Evolutionary conservation across 2,113 vertebrate genomes (phyloP).

Genomic region (Trinectes maculatus): DNA sequence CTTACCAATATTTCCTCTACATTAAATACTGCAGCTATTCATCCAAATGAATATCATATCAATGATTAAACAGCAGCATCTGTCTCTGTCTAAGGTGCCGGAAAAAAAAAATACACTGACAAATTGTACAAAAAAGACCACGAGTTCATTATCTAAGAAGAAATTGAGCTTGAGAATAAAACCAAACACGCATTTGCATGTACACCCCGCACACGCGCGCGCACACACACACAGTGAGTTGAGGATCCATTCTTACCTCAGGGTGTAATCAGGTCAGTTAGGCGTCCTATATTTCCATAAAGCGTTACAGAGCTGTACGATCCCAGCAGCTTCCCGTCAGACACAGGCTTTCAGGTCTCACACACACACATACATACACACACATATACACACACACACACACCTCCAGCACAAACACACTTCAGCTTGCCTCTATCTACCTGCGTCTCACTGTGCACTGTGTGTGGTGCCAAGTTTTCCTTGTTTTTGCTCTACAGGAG

Average conservation of each 20-base stretch:
- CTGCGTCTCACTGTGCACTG: slow-evolving; percentile 52
- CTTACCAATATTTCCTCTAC: not conserved
- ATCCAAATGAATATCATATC: not conserved
- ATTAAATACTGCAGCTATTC: not conserved
- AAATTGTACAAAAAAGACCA: not conserved
- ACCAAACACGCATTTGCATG: not conserved
- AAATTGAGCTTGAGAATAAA: not conserved
- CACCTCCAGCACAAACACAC: slow-evolving; percentile 2
- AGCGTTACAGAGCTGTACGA: slow-evolving; percentile 63
- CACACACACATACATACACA: slow-evolving; percentile 21
- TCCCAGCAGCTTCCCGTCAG: slow-evolving; percentile 48
- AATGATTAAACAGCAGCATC: not conserved
- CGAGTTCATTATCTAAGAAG: not conserved
- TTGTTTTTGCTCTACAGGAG: slow-evolving; percentile 24
- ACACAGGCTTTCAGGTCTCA: slow-evolving; percentile 21
- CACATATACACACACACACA: not conserved
- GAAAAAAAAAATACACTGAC: not conserved
- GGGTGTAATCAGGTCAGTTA: slow-evolving; percentile 62
- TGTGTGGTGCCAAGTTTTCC: slow-evolving; percentile 50
- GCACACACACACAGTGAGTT: not conserved
- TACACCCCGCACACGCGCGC: slow-evolving; percentile 5
- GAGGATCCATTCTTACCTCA: slow-evolving; percentile 65
- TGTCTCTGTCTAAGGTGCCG: too few relatives aligned
- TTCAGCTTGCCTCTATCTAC: slow-evolving; percentile 33
- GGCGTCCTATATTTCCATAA: slow-evolving; percentile 60